A percentile compares a stretch with the other conserved stretches of the same genome.
These are phyloP conservation scores for Sturmia bella DNA, from an alignment of 2,888 invertebrate species.

Conservation along the genomic window DNA sequence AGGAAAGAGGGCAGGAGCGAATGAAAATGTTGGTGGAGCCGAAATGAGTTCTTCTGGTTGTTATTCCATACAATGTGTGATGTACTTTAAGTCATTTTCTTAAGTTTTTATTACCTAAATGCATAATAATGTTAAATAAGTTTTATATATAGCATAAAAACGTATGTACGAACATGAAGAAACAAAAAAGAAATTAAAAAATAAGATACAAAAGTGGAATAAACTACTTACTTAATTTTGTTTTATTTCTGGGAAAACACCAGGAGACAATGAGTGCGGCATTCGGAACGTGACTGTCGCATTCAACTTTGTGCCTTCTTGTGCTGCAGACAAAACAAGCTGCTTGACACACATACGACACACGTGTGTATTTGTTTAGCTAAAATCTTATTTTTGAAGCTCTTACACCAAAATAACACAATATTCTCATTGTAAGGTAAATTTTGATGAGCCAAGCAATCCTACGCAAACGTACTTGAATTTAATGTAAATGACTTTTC, in stretches of 20 bases:
- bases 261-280: slow-evolving; percentile 11
- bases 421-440: background rate
- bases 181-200: slow-evolving; percentile 10
- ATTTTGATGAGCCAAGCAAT: background rate
- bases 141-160: slow-evolving; percentile 14
- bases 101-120: slow-evolving; percentile 66
- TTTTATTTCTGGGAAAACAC: slow-evolving; percentile 48
- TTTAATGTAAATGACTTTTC: too few species aligned
- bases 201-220: slow-evolving; percentile 33
- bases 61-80: slow-evolving; percentile 62
- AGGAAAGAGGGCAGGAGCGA: background rate
- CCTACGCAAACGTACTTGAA: too few species aligned
- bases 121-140: slow-evolving; percentile 63
- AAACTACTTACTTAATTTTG: slow-evolving; percentile 44
- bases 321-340: slow-evolving; percentile 41
- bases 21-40: background rate
- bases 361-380: background rate
- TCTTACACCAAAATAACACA: background rate
- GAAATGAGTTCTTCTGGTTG: slow-evolving; percentile 43
- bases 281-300: slow-evolving; percentile 39
- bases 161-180: slow-evolving; percentile 3
- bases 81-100: slow-evolving; percentile 74
- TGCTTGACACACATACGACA: slow-evolving; percentile 43
- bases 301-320: slow-evolving; percentile 24
- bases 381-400: background rate